These are phyloP conservation scores for Chromobotia macracanthus DNA, from an alignment of 2,797 vertebrate species.

Conservation along the genomic window DNA sequence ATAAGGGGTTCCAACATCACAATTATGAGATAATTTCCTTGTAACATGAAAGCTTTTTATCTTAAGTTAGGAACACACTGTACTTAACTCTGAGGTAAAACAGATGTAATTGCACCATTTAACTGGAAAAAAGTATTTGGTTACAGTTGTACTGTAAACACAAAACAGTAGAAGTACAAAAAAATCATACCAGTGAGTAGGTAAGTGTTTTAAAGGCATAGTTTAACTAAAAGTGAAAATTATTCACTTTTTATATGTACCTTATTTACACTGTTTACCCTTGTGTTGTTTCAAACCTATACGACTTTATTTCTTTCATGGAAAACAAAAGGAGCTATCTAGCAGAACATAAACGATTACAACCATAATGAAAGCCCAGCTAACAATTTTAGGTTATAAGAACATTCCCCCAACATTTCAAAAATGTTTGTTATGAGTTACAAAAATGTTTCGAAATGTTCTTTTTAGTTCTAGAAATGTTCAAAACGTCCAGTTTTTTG, in stretches of 20 bases:
- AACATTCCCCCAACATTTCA: too few species aligned
- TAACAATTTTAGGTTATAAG: too few species aligned
- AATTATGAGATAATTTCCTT: constrained; percentile 57
- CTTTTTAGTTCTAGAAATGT: too few species aligned
- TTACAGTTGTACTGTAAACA: not conserved
- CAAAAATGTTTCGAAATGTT: too few species aligned
- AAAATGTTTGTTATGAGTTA: too few species aligned
- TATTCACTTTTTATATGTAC: not conserved
- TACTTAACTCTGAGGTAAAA: constrained; percentile 51
- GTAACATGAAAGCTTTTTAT: constrained; percentile 56
- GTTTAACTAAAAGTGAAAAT: not conserved
- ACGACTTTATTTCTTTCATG: not conserved
- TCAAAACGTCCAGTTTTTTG: too few species aligned
- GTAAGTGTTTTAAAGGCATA: not conserved
- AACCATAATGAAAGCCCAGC: too few species aligned
- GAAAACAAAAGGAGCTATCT: not conserved
- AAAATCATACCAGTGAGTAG: too few species aligned
- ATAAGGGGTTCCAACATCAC: constrained; percentile 51
- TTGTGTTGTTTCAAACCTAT: not conserved
- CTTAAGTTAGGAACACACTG: constrained; percentile 56
- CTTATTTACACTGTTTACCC: not conserved
- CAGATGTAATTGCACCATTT: constrained; percentile 54
- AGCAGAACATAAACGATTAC: too few species aligned
- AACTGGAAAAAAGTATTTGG: not conserved
- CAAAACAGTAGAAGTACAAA: too few species aligned